Conservation (phyloP, 1,140 invertebrate genomes). For the Plutomurus gul region DNA sequence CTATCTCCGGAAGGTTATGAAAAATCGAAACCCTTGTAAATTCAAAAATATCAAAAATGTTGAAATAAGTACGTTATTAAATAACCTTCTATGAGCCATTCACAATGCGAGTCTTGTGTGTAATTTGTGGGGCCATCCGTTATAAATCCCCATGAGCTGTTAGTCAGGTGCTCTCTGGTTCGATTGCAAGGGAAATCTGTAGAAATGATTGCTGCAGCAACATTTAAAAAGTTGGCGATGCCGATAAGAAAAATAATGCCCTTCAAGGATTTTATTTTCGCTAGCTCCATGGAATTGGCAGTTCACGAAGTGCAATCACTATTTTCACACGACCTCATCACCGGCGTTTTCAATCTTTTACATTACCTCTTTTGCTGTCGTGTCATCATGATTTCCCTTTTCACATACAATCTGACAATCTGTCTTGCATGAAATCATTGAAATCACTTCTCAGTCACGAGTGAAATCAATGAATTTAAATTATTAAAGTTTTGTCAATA, state of each 20-base stretch:
- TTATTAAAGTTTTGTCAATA: too few relatives aligned
- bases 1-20: too few relatives aligned
- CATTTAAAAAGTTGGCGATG: background rate
- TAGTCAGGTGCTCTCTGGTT: conserved; percentile 33
- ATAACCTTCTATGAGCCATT: conserved; percentile 89
- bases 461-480: too few relatives aligned
- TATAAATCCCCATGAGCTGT: conserved; percentile 71
- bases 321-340: too few relatives aligned
- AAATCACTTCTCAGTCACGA: too few relatives aligned
- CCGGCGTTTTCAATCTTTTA: too few relatives aligned
- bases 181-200: conserved; percentile 41
- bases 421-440: too few relatives aligned
- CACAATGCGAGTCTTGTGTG: conserved; percentile 89
- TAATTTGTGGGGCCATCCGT: conserved; percentile 90
- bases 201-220: background rate
- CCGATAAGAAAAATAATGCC: conserved; percentile 1
- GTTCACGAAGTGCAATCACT: background rate
- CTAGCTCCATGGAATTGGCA: background rate
- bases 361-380: too few relatives aligned
- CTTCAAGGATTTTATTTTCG: background rate
- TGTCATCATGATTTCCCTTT: too few relatives aligned
- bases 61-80: conserved; percentile 15
- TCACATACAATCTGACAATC: too few relatives aligned
- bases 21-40: too few relatives aligned
- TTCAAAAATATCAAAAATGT: background rate